Conservation (phyloP, 1,140 invertebrate genomes). For the Aricia agestis region DNA sequence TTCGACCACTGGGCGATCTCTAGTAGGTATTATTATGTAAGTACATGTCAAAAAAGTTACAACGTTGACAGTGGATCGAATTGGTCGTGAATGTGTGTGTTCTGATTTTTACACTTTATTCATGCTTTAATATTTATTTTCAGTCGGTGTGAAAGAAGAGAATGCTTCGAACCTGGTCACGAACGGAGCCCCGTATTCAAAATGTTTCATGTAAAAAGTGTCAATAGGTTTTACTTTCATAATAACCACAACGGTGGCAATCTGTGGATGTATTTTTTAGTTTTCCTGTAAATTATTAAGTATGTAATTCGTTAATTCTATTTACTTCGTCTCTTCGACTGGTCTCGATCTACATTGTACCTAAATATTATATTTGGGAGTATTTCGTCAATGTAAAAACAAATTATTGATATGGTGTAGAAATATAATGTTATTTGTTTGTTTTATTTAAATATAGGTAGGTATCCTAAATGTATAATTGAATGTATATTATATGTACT, state of each 20-base stretch:
- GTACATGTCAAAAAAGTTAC: too few species aligned
- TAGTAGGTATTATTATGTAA: too few species aligned
- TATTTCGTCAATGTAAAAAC: constrained; percentile 1
- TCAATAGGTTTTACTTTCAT: constrained; percentile 24
- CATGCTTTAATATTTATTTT: too few species aligned
- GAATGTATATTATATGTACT: background rate
- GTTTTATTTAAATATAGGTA: background rate
- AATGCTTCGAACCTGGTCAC: constrained; percentile 46
- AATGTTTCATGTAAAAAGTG: constrained; percentile 56
- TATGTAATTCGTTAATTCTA: background rate
- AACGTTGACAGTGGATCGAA: too few species aligned
- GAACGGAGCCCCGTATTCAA: constrained; percentile 54
- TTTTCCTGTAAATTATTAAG: background rate
- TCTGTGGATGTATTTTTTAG: background rate
- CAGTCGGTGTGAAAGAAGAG: constrained; percentile 64
- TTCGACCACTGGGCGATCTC: too few species aligned
- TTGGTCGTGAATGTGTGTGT: too few species aligned
- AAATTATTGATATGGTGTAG: background rate
- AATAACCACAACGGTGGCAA: constrained; percentile 24
- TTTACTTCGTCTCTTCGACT: background rate
- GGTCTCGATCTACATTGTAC: background rate
- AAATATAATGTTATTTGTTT: background rate
- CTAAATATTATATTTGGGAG: background rate
- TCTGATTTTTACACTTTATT: too few species aligned
- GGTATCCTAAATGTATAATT: background rate